Conservation (phyloP, 2,113 vertebrate genomes). For the Polypterus senegalus region DNA sequence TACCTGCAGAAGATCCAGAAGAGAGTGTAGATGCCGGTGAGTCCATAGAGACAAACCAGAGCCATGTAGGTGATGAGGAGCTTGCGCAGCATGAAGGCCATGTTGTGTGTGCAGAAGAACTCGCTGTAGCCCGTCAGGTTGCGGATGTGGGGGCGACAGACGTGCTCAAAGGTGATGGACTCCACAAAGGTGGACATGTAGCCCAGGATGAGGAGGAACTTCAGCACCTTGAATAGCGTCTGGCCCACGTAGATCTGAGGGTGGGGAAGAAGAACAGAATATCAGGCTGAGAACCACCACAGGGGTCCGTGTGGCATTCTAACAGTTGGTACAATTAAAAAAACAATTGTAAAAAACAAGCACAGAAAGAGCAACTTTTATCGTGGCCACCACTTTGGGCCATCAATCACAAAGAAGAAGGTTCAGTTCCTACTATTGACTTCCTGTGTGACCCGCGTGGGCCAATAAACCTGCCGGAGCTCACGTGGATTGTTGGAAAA, state of each 20-base stretch:
- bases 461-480: no score
- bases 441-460: no score
- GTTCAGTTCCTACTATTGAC: no score
- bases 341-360: no score
- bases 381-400: no score
- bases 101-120: slow-evolving; percentile 56
- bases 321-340: no score
- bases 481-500: no score
- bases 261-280: not conserved
- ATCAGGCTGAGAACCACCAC: no score
- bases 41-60: slow-evolving; percentile 46
- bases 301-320: no score
- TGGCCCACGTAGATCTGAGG: slow-evolving; percentile 56
- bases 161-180: slow-evolving; percentile 49
- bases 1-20: slow-evolving; percentile 54
- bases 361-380: no score
- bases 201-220: slow-evolving; percentile 43
- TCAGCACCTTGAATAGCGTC: slow-evolving; percentile 49
- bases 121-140: slow-evolving; percentile 43
- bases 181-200: slow-evolving; percentile 50
- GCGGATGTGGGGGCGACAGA: slow-evolving; percentile 38
- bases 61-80: slow-evolving; percentile 49
- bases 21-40: slow-evolving; percentile 50
- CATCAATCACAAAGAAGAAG: no score
- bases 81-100: slow-evolving; percentile 56